Percentiles rank a stretch among this genome's conserved stretches.
These are phyloP conservation scores for Mastomys natalensis DNA, from an alignment of 2,113 vertebrate genomes.

Conservation along the genomic window DNA sequence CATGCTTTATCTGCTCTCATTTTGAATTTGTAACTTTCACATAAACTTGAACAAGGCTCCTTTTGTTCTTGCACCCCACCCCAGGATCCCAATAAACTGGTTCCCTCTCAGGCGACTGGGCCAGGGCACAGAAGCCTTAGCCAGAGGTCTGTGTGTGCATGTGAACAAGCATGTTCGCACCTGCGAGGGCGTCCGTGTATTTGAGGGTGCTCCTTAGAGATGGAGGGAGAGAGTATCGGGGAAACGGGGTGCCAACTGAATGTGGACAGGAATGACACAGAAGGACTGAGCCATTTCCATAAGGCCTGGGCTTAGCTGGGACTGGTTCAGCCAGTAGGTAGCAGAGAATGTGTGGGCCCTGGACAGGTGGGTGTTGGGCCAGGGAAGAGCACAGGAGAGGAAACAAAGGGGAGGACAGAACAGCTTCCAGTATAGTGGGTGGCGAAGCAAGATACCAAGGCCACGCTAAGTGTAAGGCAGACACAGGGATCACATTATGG, in stretches of 20 bases:
- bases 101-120: slow-evolving; percentile 79
- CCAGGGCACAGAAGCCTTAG: slow-evolving; percentile 74
- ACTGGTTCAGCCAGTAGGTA: neutral
- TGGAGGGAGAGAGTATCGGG: neutral
- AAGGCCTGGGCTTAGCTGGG: slow-evolving; percentile 44
- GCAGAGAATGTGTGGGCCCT: slow-evolving; percentile 52
- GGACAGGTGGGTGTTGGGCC: neutral
- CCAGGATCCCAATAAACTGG: slow-evolving; percentile 84
- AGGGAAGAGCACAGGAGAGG: neutral
- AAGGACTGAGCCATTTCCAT: slow-evolving; percentile 66
- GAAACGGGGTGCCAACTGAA: neutral
- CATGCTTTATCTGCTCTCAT: slow-evolving; percentile 82
- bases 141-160: slow-evolving; percentile 66
- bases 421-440: slow-evolving; percentile 74
- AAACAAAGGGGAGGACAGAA: slow-evolving; percentile 57
- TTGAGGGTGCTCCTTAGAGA: neutral
- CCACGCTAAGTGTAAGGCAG: slow-evolving; percentile 87
- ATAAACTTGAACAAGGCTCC: slow-evolving; percentile 84
- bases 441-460: slow-evolving; percentile 85
- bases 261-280: slow-evolving; percentile 35
- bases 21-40: slow-evolving; percentile 85
- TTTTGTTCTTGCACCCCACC: slow-evolving; percentile 84
- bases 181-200: slow-evolving; percentile 62
- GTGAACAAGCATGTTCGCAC: slow-evolving; percentile 75
- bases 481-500: slow-evolving; percentile 88